Base-by-base conservation (phyloP, 2,113 vertebrate species). In the Melozone crissalis region DNA sequence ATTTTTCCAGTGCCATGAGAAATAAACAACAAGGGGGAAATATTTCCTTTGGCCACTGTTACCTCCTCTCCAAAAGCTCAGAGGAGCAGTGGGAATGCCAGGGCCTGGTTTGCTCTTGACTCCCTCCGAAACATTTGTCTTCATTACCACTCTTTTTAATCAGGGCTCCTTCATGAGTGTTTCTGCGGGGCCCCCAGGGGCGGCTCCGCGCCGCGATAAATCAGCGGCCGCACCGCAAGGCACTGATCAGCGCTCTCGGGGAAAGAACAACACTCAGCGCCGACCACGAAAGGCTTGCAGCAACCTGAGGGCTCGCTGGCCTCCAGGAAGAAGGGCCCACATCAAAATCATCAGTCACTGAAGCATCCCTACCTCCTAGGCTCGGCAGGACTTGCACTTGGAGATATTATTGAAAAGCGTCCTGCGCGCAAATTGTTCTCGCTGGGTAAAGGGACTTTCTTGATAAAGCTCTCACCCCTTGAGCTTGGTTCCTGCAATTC, bases 71-170 rank as follows among this genome's bases (percentile, higher is more conserved):
- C 96, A 95, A 98, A 98, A 98, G 97, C 97, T 98, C 97, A 94
- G 96, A 98, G 97, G 97, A 97, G 97, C 97, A 96, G 95, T 81
- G 97, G 98, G 98, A 98, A 98, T 97, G 96, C 97, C 97, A 97
- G 97, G 97, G 97, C 97, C 97, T 96, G 97, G 97, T 97, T 95
- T 97, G 95, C 97, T 98, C 97, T 98, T 96, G 95, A 96, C 97
- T 98, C 98, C 97, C 98, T 98, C 97, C 37, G 97, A 97, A 98
- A 97, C 98, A 98, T 98, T 98, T 98, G 98, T 98, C 98, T 98
- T 98, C 98, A 98, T 98, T 98, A 98, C 98, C 97, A 98, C 98
- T 98, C 98, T 98, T 98, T 98, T 98, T 98, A 98, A 98, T 98
- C 98, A 98, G 97, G 97, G 97, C 96, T 98, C 98, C 97, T 98